Evolutionary conservation across 2,113 vertebrate genomes (phyloP), one percentile per base, ranked within the genome.

Genomic region (Nannobrachium achirus): DNA sequence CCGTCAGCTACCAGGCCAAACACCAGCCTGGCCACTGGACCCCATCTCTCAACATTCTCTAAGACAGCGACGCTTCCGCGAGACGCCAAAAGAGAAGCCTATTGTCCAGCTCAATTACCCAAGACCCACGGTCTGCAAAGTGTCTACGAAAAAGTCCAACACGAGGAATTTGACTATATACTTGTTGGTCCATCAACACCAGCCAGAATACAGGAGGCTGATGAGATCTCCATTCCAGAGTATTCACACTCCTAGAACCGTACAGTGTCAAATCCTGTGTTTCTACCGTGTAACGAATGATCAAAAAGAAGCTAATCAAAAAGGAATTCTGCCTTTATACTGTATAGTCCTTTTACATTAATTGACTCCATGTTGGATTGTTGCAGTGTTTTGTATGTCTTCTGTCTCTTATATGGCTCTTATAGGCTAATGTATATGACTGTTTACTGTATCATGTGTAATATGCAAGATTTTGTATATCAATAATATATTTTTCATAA

Each of bases 121-220:
- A 97, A 97, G 90, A 95, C 93, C 14, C 94, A 93, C 1, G 95
- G 91, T 6, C 92, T 98, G 46, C 97, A 98, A 83, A 98, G 97
- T 0, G 96, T 98, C 52, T 96, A 98, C 0, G 97, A 98, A 89
- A 95, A 97, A 83, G 95, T 96, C 44, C 90, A 96, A 64, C 95
- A 97, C 85, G 94, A 95, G 73, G 96, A 98, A 79, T 96, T 95
- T 72, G 97, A 98, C 66, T 93, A 93, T 76, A 95, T 95, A 0
- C 90, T 98, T 1, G 93, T 97, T 3, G 95, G 96, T 62, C 96
- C 96, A 0, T 93, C 94, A 0, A 95, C 94, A 9, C 93, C 96
- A 0, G 95, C 94, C 18, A 92, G 95, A 80, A 95, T 96, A 87
- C 95, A 94, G 0, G 96, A 97, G 74, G 92, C 95, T 1, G 95